A percentile compares a stretch with the other conserved stretches of the same genome.
These are phyloP conservation scores for Eumaeus atala DNA, from an alignment of 1,140 invertebrate species.

Conservation along the genomic window DNA sequence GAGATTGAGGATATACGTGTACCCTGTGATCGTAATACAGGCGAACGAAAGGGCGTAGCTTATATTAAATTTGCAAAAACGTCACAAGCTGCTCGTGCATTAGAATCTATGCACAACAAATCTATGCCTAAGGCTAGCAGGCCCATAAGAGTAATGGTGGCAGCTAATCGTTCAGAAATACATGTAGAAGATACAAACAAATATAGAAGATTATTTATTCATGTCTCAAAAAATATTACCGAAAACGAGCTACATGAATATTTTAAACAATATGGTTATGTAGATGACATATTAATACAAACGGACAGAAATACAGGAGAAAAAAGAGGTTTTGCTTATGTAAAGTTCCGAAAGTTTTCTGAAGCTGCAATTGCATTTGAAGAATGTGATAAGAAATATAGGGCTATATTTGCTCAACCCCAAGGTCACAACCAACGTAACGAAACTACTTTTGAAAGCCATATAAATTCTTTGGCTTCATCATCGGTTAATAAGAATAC, in stretches of 20 bases:
- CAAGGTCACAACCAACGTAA: slow-evolving; percentile 54
- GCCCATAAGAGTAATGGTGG: slow-evolving; percentile 92
- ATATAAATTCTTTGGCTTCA: slow-evolving; percentile 35
- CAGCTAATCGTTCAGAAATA: slow-evolving; percentile 80
- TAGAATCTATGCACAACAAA: slow-evolving; percentile 91
- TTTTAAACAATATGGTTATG: slow-evolving; percentile 87
- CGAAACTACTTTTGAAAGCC: slow-evolving; percentile 44
- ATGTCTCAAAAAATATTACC: slow-evolving; percentile 85
- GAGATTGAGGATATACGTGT: slow-evolving; percentile 91
- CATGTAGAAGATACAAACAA: slow-evolving; percentile 86
- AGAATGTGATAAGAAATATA: slow-evolving; percentile 89
- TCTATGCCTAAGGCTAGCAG: slow-evolving; percentile 81
- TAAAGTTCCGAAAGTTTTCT: slow-evolving; percentile 88
- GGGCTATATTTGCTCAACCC: slow-evolving; percentile 93
- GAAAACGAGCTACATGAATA: slow-evolving; percentile 87
- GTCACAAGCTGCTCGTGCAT: slow-evolving; percentile 86
- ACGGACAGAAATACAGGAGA: slow-evolving; percentile 86
- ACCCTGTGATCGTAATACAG: slow-evolving; percentile 87
- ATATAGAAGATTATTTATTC: slow-evolving; percentile 90
- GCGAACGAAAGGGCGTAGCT: slow-evolving; percentile 87
- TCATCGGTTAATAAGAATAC: slow-evolving; percentile 25
- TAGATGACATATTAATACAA: slow-evolving; percentile 89
- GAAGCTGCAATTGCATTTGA: slow-evolving; percentile 92
- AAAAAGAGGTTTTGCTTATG: slow-evolving; percentile 93
- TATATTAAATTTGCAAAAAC: slow-evolving; percentile 91